Conservation (phyloP, 2,888 invertebrate species). For the Machimus rusticus region DNA sequence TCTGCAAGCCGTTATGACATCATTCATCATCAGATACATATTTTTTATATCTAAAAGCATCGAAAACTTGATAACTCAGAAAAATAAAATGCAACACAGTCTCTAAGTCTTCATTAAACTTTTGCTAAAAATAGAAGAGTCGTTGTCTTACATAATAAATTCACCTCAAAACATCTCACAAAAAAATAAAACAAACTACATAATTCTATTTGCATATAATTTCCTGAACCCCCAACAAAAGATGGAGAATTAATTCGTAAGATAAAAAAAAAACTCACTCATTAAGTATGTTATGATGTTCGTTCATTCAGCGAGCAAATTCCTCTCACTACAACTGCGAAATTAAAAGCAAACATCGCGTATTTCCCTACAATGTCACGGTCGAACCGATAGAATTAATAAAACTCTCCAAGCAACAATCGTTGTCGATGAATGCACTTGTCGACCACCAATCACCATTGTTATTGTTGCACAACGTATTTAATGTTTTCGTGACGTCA, state of each 20-base stretch:
- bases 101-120: background rate
- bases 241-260: background rate
- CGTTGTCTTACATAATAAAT: background rate
- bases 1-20: too few relatives aligned
- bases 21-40: too few relatives aligned
- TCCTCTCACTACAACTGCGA: background rate
- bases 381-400: background rate
- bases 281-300: background rate
- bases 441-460: background rate
- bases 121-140: background rate
- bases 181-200: background rate
- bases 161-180: background rate
- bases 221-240: background rate
- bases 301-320: background rate
- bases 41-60: background rate
- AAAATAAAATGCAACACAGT: background rate
- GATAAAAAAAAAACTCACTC: background rate
- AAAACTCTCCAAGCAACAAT: background rate
- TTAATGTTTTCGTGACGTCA: background rate
- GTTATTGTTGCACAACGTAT: background rate
- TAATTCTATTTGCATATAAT: background rate
- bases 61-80: background rate
- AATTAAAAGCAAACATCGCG: background rate
- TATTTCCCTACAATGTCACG: background rate
- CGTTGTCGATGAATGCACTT: background rate